phyloP scores from a whole-genome alignment of 2,113 vertebrate species.

The Buteo buteo region DNA sequence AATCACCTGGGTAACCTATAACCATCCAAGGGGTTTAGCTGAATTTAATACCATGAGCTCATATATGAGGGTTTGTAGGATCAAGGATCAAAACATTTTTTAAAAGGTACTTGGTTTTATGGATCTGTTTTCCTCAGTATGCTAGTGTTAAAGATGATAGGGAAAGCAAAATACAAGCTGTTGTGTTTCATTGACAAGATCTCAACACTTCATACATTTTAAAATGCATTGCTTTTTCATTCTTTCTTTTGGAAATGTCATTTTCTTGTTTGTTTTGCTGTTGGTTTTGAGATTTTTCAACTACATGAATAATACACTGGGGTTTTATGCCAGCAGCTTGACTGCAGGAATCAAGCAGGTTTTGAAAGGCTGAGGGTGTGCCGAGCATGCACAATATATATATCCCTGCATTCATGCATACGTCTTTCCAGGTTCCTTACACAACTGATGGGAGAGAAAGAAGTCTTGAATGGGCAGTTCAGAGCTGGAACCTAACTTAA shows the following conservation, averaged over 20 bases:
- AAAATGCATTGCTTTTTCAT: neutral
- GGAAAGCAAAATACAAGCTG: neutral
- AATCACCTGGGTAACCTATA: neutral
- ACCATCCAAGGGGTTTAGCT: neutral
- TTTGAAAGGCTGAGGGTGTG: neutral
- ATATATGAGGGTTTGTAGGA: neutral
- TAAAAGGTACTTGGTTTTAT: neutral
- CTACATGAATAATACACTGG: neutral
- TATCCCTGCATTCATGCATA: neutral
- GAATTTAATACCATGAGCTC: neutral
- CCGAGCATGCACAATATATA: accelerated
- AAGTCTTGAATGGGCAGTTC: neutral
- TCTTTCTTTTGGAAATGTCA: neutral
- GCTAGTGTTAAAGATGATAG: neutral
- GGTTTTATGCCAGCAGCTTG: neutral
- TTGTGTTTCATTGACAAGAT: neutral
- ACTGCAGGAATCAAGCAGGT: neutral
- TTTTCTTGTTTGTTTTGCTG: neutral
- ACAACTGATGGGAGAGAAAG: neutral
- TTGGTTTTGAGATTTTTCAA: neutral
- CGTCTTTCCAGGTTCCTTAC: neutral
- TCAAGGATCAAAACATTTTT: neutral
- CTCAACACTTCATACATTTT: neutral
- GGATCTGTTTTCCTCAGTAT: neutral
- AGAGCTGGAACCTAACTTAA: neutral